Conservation (phyloP, 53 echinoderm and acorn worm species). For the Glandiceps talaboti region DNA sequence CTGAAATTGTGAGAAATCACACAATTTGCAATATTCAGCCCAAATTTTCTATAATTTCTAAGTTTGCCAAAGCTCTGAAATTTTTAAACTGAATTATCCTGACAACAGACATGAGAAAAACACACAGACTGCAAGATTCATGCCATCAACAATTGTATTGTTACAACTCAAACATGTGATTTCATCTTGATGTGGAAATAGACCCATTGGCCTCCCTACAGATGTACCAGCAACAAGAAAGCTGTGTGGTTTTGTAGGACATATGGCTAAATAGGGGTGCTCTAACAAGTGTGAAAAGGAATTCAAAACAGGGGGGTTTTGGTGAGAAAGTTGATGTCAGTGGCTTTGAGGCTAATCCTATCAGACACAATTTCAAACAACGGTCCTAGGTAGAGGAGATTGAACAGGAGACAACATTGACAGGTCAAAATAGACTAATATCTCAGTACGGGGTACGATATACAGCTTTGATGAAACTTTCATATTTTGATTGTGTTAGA, state of each 20-base stretch:
- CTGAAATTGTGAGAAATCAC: too few species aligned
- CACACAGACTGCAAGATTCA: too few species aligned
- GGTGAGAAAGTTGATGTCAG: conserved; percentile 14
- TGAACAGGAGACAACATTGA: background rate
- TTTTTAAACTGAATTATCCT: too few species aligned
- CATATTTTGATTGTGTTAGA: conserved; percentile 14
- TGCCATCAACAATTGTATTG: too few species aligned
- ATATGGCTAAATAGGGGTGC: conserved; percentile 10
- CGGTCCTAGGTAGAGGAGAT: background rate
- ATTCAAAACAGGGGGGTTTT: background rate
- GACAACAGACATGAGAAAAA: too few species aligned
- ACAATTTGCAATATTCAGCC: too few species aligned
- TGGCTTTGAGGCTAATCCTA: conserved; percentile 4
- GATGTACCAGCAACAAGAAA: conserved; percentile 22
- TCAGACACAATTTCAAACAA: background rate
- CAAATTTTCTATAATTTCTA: too few species aligned
- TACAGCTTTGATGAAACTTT: conserved; percentile 7
- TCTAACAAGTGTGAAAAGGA: conserved; percentile 4
- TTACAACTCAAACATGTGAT: too few species aligned
- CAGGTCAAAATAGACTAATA: conserved; percentile 1
- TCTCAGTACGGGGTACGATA: conserved; percentile 10
- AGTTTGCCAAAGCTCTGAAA: too few species aligned
- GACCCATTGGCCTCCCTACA: too few species aligned
- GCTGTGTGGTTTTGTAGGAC: too few species aligned
- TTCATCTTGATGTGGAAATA: too few species aligned